Evolutionary conservation across 2,797 vertebrate species (phyloP).

Genomic region (Bradypus variegatus): DNA sequence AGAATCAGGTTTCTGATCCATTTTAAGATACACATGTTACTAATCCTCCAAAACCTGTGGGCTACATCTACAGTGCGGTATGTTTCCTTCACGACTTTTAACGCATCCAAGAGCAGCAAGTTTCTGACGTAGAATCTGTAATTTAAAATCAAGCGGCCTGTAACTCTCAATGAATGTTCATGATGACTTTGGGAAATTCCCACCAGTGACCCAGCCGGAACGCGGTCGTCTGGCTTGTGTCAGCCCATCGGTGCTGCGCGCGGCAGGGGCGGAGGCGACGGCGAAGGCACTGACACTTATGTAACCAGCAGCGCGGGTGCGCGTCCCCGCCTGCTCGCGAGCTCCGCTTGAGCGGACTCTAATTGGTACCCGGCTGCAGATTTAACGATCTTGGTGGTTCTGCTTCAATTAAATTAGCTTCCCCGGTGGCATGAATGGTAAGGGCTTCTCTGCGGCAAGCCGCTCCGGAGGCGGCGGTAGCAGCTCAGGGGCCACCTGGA

Average conservation of each 20-base stretch:
- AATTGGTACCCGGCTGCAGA: constrained; percentile 54
- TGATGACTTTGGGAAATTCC: constrained; percentile 66
- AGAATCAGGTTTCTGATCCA: background rate
- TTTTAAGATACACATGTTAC: background rate
- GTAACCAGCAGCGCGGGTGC: constrained; percentile 19
- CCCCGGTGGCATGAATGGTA: background rate
- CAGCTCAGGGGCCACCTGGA: background rate
- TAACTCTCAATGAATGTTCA: constrained; percentile 57
- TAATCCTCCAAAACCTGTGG: background rate
- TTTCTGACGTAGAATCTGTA: constrained; percentile 61
- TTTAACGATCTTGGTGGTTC: constrained; percentile 22
- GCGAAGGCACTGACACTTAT: background rate
- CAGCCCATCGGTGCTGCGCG: constrained; percentile 50
- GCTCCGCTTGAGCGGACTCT: constrained; percentile 2
- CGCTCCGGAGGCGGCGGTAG: background rate
- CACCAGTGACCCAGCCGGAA: background rate
- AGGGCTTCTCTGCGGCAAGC: background rate
- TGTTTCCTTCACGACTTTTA: constrained; percentile 47
- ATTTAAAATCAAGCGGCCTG: constrained; percentile 63
- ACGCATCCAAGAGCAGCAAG: constrained; percentile 53
- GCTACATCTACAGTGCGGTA: constrained; percentile 32
- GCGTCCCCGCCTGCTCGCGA: background rate
- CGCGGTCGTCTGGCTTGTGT: constrained; percentile 47
- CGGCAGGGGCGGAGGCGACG: background rate
- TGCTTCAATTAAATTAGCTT: constrained; percentile 54